Percentiles rank a stretch among this genome's conserved stretches.
Conservation (phyloP, 2,113 vertebrate genomes). For the Phycodurus eques region DNA sequence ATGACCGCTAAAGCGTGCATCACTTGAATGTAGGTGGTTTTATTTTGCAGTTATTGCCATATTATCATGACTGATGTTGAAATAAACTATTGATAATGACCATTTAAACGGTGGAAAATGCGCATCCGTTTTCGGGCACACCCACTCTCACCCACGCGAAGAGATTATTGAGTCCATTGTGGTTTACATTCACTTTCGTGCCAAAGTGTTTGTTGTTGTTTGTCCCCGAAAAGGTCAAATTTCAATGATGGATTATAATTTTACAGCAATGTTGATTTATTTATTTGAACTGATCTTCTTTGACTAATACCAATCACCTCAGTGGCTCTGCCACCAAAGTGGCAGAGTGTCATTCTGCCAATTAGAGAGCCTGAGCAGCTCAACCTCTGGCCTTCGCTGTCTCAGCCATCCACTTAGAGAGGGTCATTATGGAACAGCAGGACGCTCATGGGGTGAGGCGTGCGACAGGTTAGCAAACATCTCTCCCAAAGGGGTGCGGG, state of each 20-base stretch:
- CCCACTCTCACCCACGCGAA: neutral
- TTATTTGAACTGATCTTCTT: neutral
- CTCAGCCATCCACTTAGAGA: slow-evolving; percentile 38
- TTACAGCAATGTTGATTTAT: neutral
- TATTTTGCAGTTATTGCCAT: neutral
- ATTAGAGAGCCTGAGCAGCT: slow-evolving; percentile 46
- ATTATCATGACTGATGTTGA: neutral
- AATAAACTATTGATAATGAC: neutral
- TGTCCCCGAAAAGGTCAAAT: neutral
- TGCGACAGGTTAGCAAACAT: slow-evolving; percentile 48
- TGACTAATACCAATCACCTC: neutral
- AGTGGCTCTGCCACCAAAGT: slow-evolving; percentile 1
- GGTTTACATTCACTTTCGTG: neutral
- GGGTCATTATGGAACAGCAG: slow-evolving; percentile 47
- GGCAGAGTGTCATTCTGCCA: slow-evolving; percentile 28
- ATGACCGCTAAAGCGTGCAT: neutral
- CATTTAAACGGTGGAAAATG: neutral
- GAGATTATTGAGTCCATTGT: neutral
- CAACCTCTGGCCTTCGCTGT: slow-evolving; percentile 36
- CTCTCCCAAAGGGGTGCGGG: slow-evolving; percentile 16
- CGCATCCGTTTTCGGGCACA: neutral
- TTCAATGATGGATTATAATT: slow-evolving; percentile 3
- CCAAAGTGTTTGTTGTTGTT: neutral
- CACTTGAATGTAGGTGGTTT: slow-evolving; percentile 1
- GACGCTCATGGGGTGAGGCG: slow-evolving; percentile 15